Percentiles rank a stretch among this genome's conserved stretches.
phyloP scores from a whole-genome alignment of 2,113 vertebrate species.

The Rhea pennata region DNA sequence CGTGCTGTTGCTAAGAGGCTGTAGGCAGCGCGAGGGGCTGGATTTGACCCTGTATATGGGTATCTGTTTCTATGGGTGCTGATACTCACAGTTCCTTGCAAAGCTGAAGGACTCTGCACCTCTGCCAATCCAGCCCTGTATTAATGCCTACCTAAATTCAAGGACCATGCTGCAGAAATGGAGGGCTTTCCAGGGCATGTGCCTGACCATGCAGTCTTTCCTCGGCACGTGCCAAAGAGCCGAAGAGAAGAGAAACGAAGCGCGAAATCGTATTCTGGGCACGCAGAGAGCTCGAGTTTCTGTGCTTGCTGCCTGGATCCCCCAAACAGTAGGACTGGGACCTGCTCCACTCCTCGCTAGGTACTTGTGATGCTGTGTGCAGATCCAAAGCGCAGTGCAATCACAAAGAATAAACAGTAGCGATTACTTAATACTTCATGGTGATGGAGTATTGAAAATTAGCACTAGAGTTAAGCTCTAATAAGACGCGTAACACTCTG shows the following conservation, averaged over 20 bases:
- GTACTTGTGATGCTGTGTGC: neutral
- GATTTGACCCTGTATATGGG: neutral
- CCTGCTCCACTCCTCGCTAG: accelerated
- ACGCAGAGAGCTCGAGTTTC: accelerated
- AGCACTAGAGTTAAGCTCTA: neutral
- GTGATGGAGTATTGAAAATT: slow-evolving; percentile 46
- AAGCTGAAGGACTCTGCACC: neutral
- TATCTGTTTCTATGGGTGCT: accelerated
- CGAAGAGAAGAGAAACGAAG: neutral
- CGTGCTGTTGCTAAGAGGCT: neutral
- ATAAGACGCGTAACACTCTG: neutral
- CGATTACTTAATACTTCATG: slow-evolving; percentile 6
- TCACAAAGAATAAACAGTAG: slow-evolving; percentile 36
- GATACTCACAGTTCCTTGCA: neutral
- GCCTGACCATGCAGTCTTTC: neutral
- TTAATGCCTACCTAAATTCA: accelerated
- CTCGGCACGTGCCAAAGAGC: accelerated
- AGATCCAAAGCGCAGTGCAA: neutral
- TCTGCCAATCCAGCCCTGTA: accelerated
- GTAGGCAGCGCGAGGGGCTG: neutral
- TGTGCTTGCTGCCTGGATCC: neutral
- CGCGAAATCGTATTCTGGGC: neutral
- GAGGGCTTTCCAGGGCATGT: neutral
- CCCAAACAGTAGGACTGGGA: neutral
- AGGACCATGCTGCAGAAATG: accelerated